phyloP scores from a whole-genome alignment of 2,797 vertebrate genomes.

The Tarsius wallacei region DNA sequence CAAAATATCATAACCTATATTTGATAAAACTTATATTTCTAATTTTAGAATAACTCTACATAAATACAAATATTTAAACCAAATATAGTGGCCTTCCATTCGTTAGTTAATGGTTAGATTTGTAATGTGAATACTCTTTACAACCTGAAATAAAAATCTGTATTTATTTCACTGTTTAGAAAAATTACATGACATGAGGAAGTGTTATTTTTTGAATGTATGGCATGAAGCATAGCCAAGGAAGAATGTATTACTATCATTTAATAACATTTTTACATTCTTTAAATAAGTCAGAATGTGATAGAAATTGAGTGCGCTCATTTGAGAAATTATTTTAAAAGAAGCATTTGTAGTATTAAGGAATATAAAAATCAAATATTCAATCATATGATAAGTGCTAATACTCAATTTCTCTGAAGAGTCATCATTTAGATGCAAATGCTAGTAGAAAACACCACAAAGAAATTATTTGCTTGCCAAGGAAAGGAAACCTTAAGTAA shows the following conservation, averaged over 20 bases:
- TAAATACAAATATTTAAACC: neutral
- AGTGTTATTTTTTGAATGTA: conserved; percentile 20
- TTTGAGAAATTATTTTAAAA: conserved; percentile 20
- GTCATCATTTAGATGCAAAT: conserved; percentile 47
- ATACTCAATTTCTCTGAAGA: conserved; percentile 2
- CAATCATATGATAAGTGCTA: neutral
- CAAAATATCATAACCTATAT: neutral
- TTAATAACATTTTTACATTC: neutral
- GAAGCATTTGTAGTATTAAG: neutral
- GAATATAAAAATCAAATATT: conserved; percentile 22
- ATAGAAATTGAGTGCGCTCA: neutral
- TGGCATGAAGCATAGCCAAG: neutral
- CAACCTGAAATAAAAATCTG: neutral
- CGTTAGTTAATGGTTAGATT: neutral
- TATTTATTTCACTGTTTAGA: neutral
- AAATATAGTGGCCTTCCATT: fast-evolving
- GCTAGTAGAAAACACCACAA: neutral
- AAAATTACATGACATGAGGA: fast-evolving
- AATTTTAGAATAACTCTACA: neutral
- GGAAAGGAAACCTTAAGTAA: conserved; percentile 62
- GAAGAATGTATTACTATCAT: neutral
- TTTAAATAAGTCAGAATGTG: neutral
- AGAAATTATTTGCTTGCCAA: conserved; percentile 3
- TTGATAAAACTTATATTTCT: neutral
- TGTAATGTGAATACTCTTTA: neutral